A percentile compares a stretch with the other conserved stretches of the same genome.
phyloP scores from a whole-genome alignment of 92 coral and sea anemone species.

The Phymanthus crucifer region DNA sequence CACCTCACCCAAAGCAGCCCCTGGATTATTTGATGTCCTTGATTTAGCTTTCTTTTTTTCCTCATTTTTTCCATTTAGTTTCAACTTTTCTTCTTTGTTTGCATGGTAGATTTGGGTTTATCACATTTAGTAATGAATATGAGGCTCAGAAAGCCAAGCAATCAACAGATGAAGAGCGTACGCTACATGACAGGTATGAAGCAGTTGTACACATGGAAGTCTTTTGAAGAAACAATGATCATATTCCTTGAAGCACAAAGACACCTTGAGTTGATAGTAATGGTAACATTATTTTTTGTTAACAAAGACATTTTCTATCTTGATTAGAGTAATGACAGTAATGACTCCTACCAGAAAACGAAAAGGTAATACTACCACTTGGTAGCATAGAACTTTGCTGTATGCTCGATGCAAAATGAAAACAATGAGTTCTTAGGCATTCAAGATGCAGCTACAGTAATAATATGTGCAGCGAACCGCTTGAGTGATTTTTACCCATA shows the following conservation, averaged over 20 bases:
- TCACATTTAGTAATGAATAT: slow-evolving; percentile 80
- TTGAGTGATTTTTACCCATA: too few relatives aligned
- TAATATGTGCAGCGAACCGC: too few relatives aligned
- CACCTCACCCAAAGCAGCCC: too few relatives aligned
- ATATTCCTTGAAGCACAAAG: too few relatives aligned
- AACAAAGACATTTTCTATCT: neutral
- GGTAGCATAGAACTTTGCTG: neutral
- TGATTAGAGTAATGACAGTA: slow-evolving; percentile 67
- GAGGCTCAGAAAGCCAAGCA: slow-evolving; percentile 84
- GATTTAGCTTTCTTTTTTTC: neutral
- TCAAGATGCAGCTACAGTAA: too few relatives aligned
- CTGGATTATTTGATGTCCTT: neutral
- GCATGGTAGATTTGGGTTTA: slow-evolving; percentile 81
- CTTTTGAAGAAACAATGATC: too few relatives aligned
- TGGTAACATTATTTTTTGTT: too few relatives aligned
- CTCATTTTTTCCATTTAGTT: slow-evolving; percentile 3
- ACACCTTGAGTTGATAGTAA: too few relatives aligned
- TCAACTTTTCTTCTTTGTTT: neutral
- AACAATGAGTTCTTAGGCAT: too few relatives aligned
- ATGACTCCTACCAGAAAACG: slow-evolving; percentile 60
- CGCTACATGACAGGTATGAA: slow-evolving; percentile 79
- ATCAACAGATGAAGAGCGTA: slow-evolving; percentile 75
- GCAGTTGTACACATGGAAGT: too few relatives aligned
- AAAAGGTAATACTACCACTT: slow-evolving; percentile 49
- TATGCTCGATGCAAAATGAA: too few relatives aligned